Conservation (phyloP, 2,113 vertebrate species). For the Coturnix japonica region DNA sequence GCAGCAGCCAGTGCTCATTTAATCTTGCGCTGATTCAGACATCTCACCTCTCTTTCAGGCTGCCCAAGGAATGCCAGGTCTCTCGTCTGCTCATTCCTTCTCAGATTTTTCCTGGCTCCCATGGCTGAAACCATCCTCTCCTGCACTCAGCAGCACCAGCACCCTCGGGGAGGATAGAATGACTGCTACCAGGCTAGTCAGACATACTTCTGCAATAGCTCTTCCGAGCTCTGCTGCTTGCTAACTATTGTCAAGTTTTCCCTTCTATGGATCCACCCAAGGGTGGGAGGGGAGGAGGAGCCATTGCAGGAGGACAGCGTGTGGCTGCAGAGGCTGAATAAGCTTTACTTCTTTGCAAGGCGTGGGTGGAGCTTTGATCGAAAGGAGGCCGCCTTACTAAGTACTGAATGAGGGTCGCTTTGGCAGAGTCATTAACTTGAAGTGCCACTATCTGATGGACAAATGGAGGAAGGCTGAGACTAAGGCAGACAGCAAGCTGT, state of each 20-base stretch:
- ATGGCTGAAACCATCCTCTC: slow-evolving; percentile 33
- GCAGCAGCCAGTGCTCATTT: slow-evolving; percentile 68
- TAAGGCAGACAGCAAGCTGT: background rate
- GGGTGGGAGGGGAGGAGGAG: slow-evolving; percentile 77
- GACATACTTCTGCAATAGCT: slow-evolving; percentile 45
- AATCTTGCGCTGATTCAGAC: slow-evolving; percentile 55
- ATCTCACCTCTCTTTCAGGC: slow-evolving; percentile 70
- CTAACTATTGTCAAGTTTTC: slow-evolving; percentile 67
- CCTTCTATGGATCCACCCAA: slow-evolving; percentile 74
- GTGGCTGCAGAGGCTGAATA: slow-evolving; percentile 62
- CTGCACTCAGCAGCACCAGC: background rate
- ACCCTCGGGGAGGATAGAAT: background rate
- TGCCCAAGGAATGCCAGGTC: slow-evolving; percentile 52
- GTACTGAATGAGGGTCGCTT: slow-evolving; percentile 9
- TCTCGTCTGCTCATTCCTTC: slow-evolving; percentile 39
- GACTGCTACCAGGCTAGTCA: background rate
- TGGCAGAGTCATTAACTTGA: background rate
- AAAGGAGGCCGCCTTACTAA: background rate
- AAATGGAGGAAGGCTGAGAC: background rate
- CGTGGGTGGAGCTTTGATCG: slow-evolving; percentile 59
- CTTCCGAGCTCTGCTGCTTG: slow-evolving; percentile 22
- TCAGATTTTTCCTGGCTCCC: slow-evolving; percentile 44
- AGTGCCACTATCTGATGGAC: background rate
- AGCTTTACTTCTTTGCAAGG: slow-evolving; percentile 55
- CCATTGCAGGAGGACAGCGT: slow-evolving; percentile 57